Evolutionary conservation across 2,113 vertebrate species (phyloP).

Genomic region (Coracopsis vasa): DNA sequence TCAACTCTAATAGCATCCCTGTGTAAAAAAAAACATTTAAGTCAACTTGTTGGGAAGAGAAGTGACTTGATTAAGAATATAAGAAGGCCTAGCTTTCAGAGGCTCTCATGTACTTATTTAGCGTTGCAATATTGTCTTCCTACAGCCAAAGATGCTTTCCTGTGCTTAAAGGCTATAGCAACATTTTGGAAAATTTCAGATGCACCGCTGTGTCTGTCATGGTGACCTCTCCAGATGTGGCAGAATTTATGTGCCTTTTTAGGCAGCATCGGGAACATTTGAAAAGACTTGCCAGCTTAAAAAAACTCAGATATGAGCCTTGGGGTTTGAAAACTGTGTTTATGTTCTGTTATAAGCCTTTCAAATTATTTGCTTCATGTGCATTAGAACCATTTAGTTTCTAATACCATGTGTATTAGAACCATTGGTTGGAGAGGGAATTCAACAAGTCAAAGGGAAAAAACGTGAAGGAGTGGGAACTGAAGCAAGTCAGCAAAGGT

Average conservation of each 20-base stretch:
- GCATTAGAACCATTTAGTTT: not conserved
- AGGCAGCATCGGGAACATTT: not conserved
- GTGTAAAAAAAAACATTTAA: not conserved
- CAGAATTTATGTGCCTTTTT: not conserved
- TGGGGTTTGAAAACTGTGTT: not conserved
- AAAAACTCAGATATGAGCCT: not conserved
- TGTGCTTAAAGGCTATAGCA: not conserved
- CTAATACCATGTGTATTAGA: not conserved
- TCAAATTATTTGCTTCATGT: not conserved
- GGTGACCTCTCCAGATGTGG: not conserved
- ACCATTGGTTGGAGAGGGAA: not conserved
- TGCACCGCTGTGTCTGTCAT: not conserved
- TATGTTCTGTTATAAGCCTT: not conserved
- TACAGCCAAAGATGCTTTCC: not conserved
- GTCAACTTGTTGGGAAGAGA: not conserved
- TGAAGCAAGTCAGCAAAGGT: not conserved
- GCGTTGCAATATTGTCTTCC: not conserved
- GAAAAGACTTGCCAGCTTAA: not conserved
- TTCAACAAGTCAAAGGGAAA: not conserved
- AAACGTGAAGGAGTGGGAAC: rapidly evolving
- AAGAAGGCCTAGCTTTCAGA: not conserved
- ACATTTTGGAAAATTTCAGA: not conserved
- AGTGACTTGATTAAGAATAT: not conserved
- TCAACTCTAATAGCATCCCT: not conserved
- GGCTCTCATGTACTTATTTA: not conserved